Conservation (phyloP, 2,888 invertebrate species). For the Cenopis cana region DNA sequence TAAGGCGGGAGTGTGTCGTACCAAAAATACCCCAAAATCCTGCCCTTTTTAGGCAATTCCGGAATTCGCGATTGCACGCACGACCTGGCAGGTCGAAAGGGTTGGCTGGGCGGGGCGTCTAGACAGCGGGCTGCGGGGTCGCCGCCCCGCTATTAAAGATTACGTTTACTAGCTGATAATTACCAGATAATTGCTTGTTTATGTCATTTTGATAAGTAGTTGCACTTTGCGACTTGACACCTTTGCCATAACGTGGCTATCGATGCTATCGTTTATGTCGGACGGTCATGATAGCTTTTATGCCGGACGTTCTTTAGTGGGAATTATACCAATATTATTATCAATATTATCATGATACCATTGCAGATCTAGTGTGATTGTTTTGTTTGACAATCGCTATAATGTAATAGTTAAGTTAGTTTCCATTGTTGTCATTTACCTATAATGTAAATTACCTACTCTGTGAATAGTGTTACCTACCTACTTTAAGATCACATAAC, state of each 20-base stretch:
- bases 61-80: constrained; percentile 4
- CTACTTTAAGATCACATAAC: neutral
- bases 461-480: neutral
- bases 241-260: no score
- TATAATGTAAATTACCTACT: neutral
- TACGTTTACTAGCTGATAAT: constrained; percentile 26
- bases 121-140: constrained; percentile 51
- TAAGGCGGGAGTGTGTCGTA: neutral
- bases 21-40: neutral
- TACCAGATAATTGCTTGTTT: constrained; percentile 12
- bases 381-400: no score
- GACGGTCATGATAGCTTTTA: no score
- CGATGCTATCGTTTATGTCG: no score
- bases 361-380: no score
- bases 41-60: neutral
- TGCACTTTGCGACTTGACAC: neutral
- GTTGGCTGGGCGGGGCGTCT: constrained; percentile 51
- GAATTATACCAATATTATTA: no score
- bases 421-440: neutral
- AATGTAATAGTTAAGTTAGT: no score
- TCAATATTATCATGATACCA: no score
- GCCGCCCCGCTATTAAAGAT: constrained; percentile 50
- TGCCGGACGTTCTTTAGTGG: no score
- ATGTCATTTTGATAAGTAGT: constrained; percentile 13
- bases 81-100: constrained; percentile 23